Evolutionary conservation across 2,113 vertebrate species (phyloP).

Genomic region (Gadus macrocephalus): DNA sequence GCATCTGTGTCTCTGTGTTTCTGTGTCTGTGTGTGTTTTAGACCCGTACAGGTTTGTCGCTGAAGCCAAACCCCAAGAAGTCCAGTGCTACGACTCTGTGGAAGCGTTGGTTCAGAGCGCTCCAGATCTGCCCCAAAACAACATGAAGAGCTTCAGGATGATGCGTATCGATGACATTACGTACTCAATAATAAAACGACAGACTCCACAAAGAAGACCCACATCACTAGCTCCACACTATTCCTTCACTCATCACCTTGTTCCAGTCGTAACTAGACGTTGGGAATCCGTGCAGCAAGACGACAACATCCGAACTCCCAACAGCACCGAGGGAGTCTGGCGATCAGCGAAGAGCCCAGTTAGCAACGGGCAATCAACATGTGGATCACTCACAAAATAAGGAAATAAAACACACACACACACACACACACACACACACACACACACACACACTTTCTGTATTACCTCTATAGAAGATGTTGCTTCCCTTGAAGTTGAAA

Average conservation of each 20-base stretch:
- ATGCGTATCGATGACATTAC: background rate
- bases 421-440: no score
- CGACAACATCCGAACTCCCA: constrained; percentile 82
- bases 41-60: constrained; percentile 88
- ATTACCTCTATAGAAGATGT: constrained; percentile 90
- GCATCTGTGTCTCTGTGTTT: no score
- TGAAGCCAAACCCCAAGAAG: constrained; percentile 95
- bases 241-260: constrained; percentile 73
- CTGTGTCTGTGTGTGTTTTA: background rate
- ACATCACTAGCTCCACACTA: no score
- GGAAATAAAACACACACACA: no score
- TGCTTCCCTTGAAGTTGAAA: constrained; percentile 80
- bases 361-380: no score
- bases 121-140: constrained; percentile 81
- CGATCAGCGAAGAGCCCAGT: background rate
- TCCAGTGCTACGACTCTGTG: constrained; percentile 88
- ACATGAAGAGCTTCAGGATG: no score
- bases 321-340: constrained; percentile 82
- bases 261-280: constrained; percentile 95
- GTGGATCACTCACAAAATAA: background rate
- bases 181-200: background rate
- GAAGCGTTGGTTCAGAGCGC: constrained; percentile 85
- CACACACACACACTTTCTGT: no score
- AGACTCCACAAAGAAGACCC: background rate
- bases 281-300: constrained; percentile 91